Evolutionary conservation across 2,113 vertebrate species (phyloP).

Genomic region (Lophius piscatorius): DNA sequence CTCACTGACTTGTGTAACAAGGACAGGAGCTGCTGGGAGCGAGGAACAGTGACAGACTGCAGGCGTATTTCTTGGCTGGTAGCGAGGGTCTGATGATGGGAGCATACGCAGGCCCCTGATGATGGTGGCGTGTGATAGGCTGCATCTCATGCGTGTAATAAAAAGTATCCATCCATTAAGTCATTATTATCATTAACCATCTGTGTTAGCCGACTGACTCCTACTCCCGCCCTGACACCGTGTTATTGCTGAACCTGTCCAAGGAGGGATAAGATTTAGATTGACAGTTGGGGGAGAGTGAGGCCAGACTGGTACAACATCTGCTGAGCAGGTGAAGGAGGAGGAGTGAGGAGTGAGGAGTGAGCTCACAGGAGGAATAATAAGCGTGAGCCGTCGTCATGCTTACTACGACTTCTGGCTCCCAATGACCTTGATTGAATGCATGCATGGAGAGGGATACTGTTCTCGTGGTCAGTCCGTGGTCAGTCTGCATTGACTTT

Average conservation of each 20-base stretch:
- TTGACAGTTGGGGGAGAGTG: constrained; percentile 44
- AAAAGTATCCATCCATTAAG: constrained; percentile 59
- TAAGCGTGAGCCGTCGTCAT: constrained; percentile 39
- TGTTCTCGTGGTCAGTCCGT: constrained; percentile 10
- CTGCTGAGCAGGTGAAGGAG: constrained; percentile 63
- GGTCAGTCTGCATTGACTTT: constrained; percentile 16
- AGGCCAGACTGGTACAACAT: constrained; percentile 56
- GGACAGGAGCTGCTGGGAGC: constrained; percentile 23
- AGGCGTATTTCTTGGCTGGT: constrained; percentile 16
- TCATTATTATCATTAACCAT: constrained; percentile 63
- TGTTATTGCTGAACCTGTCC: constrained; percentile 31
- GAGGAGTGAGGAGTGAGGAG: constrained; percentile 55
- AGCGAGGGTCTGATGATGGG: background rate
- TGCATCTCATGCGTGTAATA: constrained; percentile 45
- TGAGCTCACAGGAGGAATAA: constrained; percentile 61
- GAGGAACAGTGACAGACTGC: constrained; percentile 25
- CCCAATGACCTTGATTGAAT: constrained; percentile 50
- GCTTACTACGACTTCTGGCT: constrained; percentile 43
- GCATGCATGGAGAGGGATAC: constrained; percentile 33
- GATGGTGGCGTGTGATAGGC: constrained; percentile 13
- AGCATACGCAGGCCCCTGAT: constrained; percentile 28
- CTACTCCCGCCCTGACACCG: constrained; percentile 33
- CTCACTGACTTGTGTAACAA: constrained; percentile 20
- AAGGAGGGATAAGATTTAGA: constrained; percentile 48
- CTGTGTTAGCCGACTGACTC: constrained; percentile 50